Evolutionary conservation across 2,113 vertebrate species (phyloP).

Genomic region (Butastur rufipennis): DNA sequence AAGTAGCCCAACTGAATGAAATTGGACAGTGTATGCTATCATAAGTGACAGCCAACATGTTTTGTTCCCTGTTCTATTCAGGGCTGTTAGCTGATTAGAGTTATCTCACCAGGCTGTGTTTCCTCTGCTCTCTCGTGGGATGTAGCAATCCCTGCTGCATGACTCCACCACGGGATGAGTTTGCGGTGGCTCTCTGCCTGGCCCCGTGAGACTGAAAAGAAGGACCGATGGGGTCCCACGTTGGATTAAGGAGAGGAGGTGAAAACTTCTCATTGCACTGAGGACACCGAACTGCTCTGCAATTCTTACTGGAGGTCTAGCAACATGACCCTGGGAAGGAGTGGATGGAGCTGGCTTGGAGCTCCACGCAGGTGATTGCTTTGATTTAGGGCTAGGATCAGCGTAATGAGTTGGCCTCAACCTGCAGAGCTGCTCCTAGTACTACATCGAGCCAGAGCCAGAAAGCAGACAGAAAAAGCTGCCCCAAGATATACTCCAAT

Average conservation of each 20-base stretch:
- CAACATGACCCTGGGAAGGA: neutral
- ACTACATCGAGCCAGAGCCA: neutral
- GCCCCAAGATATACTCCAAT: neutral
- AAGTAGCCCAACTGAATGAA: neutral
- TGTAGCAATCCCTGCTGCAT: neutral
- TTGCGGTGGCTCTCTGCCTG: neutral
- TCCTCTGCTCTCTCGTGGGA: rapidly evolving
- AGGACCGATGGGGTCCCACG: too few relatives aligned
- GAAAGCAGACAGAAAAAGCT: neutral
- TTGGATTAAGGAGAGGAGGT: neutral
- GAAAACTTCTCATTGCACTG: neutral
- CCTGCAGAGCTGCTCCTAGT: neutral
- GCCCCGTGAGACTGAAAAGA: neutral
- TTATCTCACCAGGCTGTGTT: neutral
- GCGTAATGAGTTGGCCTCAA: neutral
- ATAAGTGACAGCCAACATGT: neutral
- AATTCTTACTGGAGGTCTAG: neutral
- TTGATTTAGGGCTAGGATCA: neutral
- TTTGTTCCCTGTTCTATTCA: neutral
- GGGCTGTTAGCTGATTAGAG: neutral
- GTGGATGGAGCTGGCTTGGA: neutral
- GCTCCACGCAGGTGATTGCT: neutral
- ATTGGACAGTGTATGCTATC: neutral
- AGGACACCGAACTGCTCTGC: neutral
- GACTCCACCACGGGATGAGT: neutral